Base-by-base conservation (phyloP, 1,140 invertebrate species). In the Trissolcus basalis region DNA sequence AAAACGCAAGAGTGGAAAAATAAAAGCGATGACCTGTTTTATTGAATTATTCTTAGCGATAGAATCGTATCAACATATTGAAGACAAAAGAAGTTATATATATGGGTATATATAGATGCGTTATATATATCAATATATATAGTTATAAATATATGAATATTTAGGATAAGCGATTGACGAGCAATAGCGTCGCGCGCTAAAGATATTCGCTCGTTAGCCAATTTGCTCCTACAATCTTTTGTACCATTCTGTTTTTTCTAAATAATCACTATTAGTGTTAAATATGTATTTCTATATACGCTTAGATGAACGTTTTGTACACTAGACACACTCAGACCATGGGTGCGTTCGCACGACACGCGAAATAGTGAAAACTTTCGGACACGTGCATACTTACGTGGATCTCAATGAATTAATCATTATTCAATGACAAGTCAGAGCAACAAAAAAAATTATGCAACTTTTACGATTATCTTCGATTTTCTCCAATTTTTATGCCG, bases 171-270 rank as follows among this genome's bases (percentile, higher is more conserved):
- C 68, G 67, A 78, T 78, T 60, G 61, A 76, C 71, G 76, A 78
- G 67, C 73, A 67, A 49, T 60, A 67, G 64, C 60, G 59, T 71
- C 65, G 71, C 65, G 72, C 65, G 65, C 63, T 69, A 63, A 67
- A 74, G 67, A 69, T 73, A 65, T 60, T 81, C 76, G 80, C 64
- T 82, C 77, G 78, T 78, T 85, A 85, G 83, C 82, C 84, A 86
- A 86, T 86, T 86, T 82, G 80, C 83, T 85, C 82, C 78, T 83
- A 83, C 76, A 81, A 78, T 84, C 80, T 84, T 86, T 87, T 85
- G 79, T 86, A 85, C 82, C 75, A 74, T 84, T 86, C 80, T 81
- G 69, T 83, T 86, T 82, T 86, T 86, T 87, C 84, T 83, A 84
- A 85, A 85, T 81, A 82, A 82, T 82, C 82, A 81, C 79, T 82